A percentile compares a stretch with the other conserved stretches of the same genome.
Conservation (phyloP, 2,797 vertebrate species). For the Thunnus albacares region DNA sequence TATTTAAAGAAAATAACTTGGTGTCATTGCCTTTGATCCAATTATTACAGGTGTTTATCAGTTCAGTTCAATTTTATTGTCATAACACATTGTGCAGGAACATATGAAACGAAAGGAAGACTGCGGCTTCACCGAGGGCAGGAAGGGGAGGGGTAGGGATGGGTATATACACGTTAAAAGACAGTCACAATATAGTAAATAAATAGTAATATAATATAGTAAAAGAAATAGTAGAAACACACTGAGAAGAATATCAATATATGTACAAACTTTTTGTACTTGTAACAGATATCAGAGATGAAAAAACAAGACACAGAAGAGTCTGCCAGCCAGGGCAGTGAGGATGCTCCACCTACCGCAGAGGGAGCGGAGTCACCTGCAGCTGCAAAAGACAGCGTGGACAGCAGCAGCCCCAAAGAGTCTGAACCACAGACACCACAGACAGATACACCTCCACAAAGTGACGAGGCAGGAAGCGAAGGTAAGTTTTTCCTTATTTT, state of each 20-base stretch:
- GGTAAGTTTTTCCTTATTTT: constrained; percentile 48
- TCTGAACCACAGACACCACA: constrained; percentile 61
- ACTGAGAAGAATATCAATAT: too few relatives aligned
- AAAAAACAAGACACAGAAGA: constrained; percentile 85
- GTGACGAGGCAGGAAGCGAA: constrained; percentile 54
- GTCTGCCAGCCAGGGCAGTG: constrained; percentile 50
- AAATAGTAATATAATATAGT: too few relatives aligned
- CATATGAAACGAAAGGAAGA: too few relatives aligned
- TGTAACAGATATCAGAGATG: constrained; percentile 67
- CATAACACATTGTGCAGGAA: too few relatives aligned
- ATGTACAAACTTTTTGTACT: background rate
- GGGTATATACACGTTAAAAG: too few relatives aligned
- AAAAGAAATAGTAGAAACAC: too few relatives aligned
- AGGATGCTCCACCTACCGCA: constrained; percentile 55
- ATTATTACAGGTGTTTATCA: background rate
- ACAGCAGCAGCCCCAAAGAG: constrained; percentile 72
- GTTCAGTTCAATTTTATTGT: too few relatives aligned
- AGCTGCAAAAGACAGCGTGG: constrained; percentile 55
- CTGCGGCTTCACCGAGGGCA: too few relatives aligned
- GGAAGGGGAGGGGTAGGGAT: too few relatives aligned
- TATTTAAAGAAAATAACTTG: fast-evolving
- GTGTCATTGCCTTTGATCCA: background rate
- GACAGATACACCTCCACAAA: constrained; percentile 62
- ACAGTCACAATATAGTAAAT: too few relatives aligned
- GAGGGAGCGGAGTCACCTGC: constrained; percentile 60